These are phyloP conservation scores for Octomys mimax DNA, from an alignment of 2,797 vertebrate species.

Conservation along the genomic window DNA sequence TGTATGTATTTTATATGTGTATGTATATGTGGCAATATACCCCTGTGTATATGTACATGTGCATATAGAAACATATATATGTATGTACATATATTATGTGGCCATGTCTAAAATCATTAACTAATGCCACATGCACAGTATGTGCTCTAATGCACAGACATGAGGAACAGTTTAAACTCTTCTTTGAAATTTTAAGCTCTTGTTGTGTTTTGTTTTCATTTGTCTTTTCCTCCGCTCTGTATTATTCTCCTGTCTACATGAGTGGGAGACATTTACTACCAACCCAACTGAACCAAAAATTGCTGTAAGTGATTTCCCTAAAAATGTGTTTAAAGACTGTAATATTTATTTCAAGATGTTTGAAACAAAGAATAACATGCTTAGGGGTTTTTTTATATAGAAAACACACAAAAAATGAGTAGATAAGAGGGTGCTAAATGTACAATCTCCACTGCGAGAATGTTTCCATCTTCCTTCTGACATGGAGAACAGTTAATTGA, in stretches of 20 bases:
- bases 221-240: not conserved
- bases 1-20: not conserved
- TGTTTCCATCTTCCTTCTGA: slow-evolving; percentile 65
- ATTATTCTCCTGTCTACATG: slow-evolving; percentile 54
- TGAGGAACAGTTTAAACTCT: slow-evolving; percentile 22
- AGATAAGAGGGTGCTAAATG: slow-evolving; percentile 27
- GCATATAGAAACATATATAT: not conserved
- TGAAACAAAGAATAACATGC: slow-evolving; percentile 73
- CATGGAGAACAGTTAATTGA: not conserved
- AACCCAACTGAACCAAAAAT: slow-evolving; percentile 69
- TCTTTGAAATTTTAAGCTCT: slow-evolving; percentile 30
- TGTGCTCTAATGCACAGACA: not conserved
- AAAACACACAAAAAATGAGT: not conserved
- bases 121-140: not conserved
- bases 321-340: slow-evolving; percentile 72
- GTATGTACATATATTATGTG: not conserved
- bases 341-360: slow-evolving; percentile 70
- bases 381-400: slow-evolving; percentile 68
- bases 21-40: too few species aligned
- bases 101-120: slow-evolving; percentile 23
- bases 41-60: too few species aligned
- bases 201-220: not conserved
- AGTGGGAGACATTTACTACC: slow-evolving; percentile 61
- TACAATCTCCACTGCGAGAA: slow-evolving; percentile 62
- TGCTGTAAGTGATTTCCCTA: slow-evolving; percentile 69